Conservation (phyloP, 2,888 invertebrate species). For the Andrena camellia region DNA sequence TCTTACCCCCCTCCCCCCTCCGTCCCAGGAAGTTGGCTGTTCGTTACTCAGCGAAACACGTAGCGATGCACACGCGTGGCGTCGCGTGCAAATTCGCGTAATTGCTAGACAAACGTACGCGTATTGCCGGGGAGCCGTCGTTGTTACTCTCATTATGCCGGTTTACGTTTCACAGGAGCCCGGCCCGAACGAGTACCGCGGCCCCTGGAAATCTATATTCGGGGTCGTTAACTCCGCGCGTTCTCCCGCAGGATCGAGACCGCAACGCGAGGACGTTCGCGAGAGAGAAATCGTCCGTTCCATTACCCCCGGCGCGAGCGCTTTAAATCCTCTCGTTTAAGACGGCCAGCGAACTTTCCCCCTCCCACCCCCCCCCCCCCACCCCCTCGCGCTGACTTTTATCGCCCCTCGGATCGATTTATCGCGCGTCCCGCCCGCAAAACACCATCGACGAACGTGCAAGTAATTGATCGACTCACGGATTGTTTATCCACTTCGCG, state of each 20-base stretch:
- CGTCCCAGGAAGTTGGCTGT: neutral
- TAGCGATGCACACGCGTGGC: constrained; percentile 30
- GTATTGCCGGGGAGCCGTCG: constrained; percentile 35
- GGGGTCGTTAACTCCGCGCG: constrained; percentile 59
- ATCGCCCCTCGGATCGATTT: constrained; percentile 61
- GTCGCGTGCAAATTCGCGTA: constrained; percentile 37
- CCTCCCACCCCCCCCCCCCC: too few relatives aligned
- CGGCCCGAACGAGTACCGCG: constrained; percentile 34
- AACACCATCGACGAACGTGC: neutral
- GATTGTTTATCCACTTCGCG: neutral
- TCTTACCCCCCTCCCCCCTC: constrained; percentile 22
- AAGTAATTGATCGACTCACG: constrained; percentile 10
- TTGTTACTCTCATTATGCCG: constrained; percentile 55
- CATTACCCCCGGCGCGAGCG: constrained; percentile 54
- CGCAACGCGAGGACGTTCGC: constrained; percentile 38
- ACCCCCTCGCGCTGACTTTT: constrained; percentile 61
- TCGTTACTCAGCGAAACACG: constrained; percentile 22
- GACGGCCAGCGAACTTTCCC: constrained; percentile 54
- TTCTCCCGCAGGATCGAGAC: constrained; percentile 31
- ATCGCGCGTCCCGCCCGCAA: constrained; percentile 31
- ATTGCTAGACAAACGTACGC: constrained; percentile 45
- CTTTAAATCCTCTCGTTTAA: constrained; percentile 66
- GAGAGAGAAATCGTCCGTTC: constrained; percentile 61
- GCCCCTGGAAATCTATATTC: constrained; percentile 53
- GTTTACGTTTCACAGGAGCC: constrained; percentile 38